Evolutionary conservation across 2,113 vertebrate species (phyloP).

Genomic region (Hepsetus odoe): DNA sequence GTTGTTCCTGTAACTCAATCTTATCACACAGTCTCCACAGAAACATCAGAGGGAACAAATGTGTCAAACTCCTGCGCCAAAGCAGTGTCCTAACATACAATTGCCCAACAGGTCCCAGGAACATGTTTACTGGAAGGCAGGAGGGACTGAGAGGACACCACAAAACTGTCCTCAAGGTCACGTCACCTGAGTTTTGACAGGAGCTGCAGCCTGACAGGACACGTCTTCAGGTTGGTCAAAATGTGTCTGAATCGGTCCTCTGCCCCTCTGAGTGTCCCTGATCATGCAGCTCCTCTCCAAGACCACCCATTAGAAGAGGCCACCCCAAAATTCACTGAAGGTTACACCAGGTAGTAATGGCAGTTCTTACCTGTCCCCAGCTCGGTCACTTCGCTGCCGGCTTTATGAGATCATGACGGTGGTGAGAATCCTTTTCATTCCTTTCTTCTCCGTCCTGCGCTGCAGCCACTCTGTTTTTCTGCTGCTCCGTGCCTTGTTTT

Average conservation of each 20-base stretch:
- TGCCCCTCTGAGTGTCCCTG: not conserved
- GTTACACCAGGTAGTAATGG: too few relatives aligned
- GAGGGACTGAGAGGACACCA: not conserved
- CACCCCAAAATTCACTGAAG: not conserved
- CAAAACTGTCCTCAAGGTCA: slow-evolving; percentile 30
- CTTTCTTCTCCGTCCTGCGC: not conserved
- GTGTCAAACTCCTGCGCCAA: not conserved
- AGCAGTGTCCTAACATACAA: not conserved
- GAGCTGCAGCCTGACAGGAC: not conserved
- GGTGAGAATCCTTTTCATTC: not conserved
- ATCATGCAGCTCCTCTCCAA: not conserved
- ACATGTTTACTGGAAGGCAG: slow-evolving; percentile 9
- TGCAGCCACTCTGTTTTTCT: not conserved
- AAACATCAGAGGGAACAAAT: not conserved
- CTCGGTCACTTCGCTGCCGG: too few relatives aligned
- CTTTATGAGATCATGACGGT: slow-evolving; percentile 11
- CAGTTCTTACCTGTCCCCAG: slow-evolving; percentile 10
- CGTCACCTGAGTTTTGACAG: not conserved
- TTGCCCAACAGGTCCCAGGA: not conserved
- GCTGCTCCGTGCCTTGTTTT: slow-evolving; percentile 65
- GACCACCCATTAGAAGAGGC: not conserved
- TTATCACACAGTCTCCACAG: not conserved
- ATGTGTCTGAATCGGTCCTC: not conserved
- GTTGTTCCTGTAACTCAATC: not conserved
- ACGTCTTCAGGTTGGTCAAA: not conserved